Evolutionary conservation across 2,113 vertebrate genomes (phyloP), one percentile per base, ranked within the genome.

Genomic region (Syngnathus floridae): DNA sequence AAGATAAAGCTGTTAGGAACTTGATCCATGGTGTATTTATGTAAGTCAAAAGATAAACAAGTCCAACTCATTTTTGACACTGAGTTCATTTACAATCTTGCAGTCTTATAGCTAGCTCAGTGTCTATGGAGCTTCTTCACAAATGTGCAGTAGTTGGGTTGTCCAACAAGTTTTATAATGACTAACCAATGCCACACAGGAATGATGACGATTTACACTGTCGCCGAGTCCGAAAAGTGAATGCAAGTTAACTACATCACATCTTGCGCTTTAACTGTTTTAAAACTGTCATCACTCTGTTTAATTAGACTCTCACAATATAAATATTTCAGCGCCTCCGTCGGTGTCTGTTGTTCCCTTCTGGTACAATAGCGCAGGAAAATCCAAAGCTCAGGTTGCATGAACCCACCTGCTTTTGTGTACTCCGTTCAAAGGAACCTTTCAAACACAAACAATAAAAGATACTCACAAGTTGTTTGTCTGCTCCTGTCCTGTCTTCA

Each of bases 381-480:
- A 88, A 84, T 80, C 64, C 57, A 40, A 62, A 81, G 78, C 76
- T 88, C 85, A 72, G 77, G 85, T 88, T 88, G 70, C 88, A 76
- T 60, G 41, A 60, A n/a, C 61, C 62, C 38, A 63, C 57, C 63
- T 52, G 64, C 68, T 57, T 64, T 69, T 49, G n/a, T 45, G 59
- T 67, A 26, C 37, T 52, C 59, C 12, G 63, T 75, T 83, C 71
- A 86, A 75, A 86, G 63, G 5, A 19, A 21, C 21, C 48, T 13
- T 72, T 41, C 65, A 76, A 80, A 57, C 11, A 56, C 17, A 41
- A 67, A 67, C 73, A 46, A 78, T 66, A 1, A 76, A 70, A 12
- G 62, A 62, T 67, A 91, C 91, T 91, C 73, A 92, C 91, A 12
- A 72, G 70, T 80, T 75, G 70, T 80, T 75, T 6, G 60, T 66